phyloP scores from a whole-genome alignment of 1,140 invertebrate genomes.

The Anoplolepis gracilipes region DNA sequence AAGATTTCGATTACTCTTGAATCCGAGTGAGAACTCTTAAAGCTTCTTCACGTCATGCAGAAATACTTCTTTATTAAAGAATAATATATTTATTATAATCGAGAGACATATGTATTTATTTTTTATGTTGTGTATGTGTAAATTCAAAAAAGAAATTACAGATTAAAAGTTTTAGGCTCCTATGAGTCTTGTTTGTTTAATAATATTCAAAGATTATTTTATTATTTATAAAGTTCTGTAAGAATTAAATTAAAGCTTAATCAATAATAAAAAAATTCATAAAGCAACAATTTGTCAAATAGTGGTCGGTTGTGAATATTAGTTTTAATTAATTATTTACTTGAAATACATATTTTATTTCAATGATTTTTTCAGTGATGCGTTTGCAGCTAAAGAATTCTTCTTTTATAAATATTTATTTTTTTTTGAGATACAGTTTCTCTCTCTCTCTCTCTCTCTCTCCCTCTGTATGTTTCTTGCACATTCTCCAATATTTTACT shows the following conservation, averaged over 20 bases:
- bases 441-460: background rate
- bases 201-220: background rate
- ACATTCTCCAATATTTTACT: conserved; percentile 2
- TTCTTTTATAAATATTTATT: background rate
- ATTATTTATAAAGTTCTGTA: background rate
- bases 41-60: too few species aligned
- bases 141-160: too few species aligned
- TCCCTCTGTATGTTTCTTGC: too few species aligned
- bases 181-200: too few species aligned
- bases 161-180: too few species aligned
- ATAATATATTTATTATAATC: too few species aligned
- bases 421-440: background rate
- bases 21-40: background rate
- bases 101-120: too few species aligned
- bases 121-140: too few species aligned
- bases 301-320: background rate
- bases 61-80: too few species aligned
- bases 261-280: background rate
- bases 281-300: background rate
- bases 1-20: background rate
- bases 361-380: too few species aligned
- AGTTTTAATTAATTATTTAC: background rate
- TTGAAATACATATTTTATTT: background rate
- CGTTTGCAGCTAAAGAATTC: background rate
- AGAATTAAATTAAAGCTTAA: background rate